phyloP scores from a whole-genome alignment of 2,113 vertebrate genomes.

The Percopsis transmontana region DNA sequence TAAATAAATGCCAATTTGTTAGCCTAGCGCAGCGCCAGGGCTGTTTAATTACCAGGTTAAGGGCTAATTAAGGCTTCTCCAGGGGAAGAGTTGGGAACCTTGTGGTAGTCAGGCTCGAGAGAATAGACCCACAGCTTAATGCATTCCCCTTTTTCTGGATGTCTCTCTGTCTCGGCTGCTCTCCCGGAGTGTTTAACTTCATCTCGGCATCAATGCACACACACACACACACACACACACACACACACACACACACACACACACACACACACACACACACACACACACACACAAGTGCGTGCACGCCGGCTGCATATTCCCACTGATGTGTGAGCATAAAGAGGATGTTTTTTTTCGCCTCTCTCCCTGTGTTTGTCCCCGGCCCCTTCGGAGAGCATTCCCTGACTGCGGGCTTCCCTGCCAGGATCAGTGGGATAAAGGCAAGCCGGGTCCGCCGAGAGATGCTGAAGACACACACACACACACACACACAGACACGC shows the following conservation, averaged over 20 bases:
- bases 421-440: constrained; percentile 73
- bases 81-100: constrained; percentile 31
- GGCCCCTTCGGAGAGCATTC: constrained; percentile 65
- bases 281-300: not conserved
- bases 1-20: constrained; percentile 69
- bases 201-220: constrained; percentile 23
- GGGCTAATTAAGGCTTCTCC: constrained; percentile 70
- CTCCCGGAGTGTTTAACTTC: constrained; percentile 43
- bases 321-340: constrained; percentile 79
- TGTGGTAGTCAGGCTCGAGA: constrained; percentile 39
- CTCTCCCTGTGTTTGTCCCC: constrained; percentile 74
- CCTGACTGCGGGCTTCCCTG: constrained; percentile 70
- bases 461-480: constrained; percentile 40
- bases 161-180: constrained; percentile 47
- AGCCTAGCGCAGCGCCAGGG: constrained; percentile 28
- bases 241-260: constrained; percentile 2
- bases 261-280: constrained; percentile 7
- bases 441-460: constrained; percentile 64
- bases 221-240: constrained; percentile 13
- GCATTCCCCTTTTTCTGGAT: constrained; percentile 49
- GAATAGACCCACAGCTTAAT: constrained; percentile 51
- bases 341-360: constrained; percentile 64
- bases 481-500: constrained; percentile 4
- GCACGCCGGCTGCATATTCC: constrained; percentile 72
- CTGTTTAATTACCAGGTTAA: constrained; percentile 70